A percentile compares a stretch with the other conserved stretches of the same genome.
phyloP scores from a whole-genome alignment of 1,140 invertebrate genomes.

The Scaptodrosophila lebanonensis region DNA sequence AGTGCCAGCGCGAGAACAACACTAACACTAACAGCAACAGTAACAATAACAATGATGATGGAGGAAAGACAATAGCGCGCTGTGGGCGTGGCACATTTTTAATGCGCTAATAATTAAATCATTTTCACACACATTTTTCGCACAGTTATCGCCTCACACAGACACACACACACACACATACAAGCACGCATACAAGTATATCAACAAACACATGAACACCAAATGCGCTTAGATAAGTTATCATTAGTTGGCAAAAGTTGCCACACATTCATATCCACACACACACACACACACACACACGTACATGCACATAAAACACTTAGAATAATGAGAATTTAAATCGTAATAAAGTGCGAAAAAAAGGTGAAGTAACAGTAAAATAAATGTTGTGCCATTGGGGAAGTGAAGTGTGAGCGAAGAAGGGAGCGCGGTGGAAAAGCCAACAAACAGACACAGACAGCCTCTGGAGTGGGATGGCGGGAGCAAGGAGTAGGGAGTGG shows the following conservation, averaged over 20 bases:
- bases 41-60: background rate
- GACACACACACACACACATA: slow-evolving; percentile 14
- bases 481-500: no score
- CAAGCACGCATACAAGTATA: no score
- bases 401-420: slow-evolving; percentile 21
- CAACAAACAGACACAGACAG: no score
- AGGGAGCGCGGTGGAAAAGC: background rate
- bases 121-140: slow-evolving; percentile 58
- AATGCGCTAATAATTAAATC: slow-evolving; percentile 60
- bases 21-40: background rate
- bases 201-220: no score
- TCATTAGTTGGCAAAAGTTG: slow-evolving; percentile 41
- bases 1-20: no score
- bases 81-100: background rate
- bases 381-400: no score
- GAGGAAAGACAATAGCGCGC: no score
- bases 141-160: slow-evolving; percentile 48
- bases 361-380: slow-evolving; percentile 51
- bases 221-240: slow-evolving; percentile 27
- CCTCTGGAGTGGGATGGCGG: background rate
- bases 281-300: slow-evolving; percentile 6
- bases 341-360: slow-evolving; percentile 60
- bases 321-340: slow-evolving; percentile 68
- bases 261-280: background rate
- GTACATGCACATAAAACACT: background rate